Base-by-base conservation (phyloP, 1,140 invertebrate genomes). In the Micrasema minimum region DNA sequence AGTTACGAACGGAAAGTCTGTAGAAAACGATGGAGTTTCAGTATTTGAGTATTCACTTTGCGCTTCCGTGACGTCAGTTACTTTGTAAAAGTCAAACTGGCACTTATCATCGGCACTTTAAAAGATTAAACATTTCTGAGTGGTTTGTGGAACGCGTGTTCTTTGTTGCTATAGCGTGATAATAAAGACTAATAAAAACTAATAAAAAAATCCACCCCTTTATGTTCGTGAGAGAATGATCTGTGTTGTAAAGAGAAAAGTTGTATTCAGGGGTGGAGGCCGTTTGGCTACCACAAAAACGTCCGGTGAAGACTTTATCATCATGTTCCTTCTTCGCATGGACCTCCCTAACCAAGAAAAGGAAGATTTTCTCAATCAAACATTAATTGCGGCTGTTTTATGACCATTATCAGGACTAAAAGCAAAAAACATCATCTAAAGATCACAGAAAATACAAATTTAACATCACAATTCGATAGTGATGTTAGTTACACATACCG, bases 311-410 rank as follows among this genome's bases (percentile, higher is more conserved):
- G 66, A 75, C 12, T 45, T 37, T 7, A 61, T 75, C 14, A 75
- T 75, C 16, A 72, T 75, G 73, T 70, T 66, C 37, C 53, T 75
- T 7, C 70, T 72, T n/a, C 37, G 50, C 14, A n/a, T 75, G 61
- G 73, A 72, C 37, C 53, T 75, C 1, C 73, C 73, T 4, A 53
- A 57, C 10, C 65, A 67, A 71, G 57, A 61, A 48, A 71, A 35
- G 46, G 69, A 75, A 41, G 16, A 50, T 67, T 55, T 31, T 31
- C 26, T 4, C 2, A 31, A 4, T 31, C 26, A 31, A 31, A 31
- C 26, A 31, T 4, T 31, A 7, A 31, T 31, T 31, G 26, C 48
- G 18, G 2, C 20, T 9, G 48, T 38, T 41, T 59, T 59, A 59
- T 59, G 55, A 59, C 55, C 31, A 14, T 59, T 10, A 16, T 11